Conservation (phyloP, 2,113 vertebrate species). For the Pachycephala philippinensis region DNA sequence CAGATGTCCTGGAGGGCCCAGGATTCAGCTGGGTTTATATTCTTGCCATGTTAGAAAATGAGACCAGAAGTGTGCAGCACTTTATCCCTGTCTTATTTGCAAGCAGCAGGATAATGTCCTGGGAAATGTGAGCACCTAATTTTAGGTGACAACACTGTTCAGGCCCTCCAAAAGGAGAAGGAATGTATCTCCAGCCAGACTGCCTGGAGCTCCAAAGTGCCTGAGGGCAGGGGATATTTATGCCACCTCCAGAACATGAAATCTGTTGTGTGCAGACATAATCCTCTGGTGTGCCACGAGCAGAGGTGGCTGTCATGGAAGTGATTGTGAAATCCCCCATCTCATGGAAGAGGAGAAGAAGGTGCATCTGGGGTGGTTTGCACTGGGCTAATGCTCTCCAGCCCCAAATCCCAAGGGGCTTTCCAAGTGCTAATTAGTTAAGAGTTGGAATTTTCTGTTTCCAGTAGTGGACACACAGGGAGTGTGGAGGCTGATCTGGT, state of each 20-base stretch:
- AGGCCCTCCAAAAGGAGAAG: neutral
- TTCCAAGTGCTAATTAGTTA: neutral
- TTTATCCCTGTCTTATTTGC: neutral
- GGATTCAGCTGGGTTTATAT: neutral
- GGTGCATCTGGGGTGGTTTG: neutral
- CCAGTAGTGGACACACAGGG: neutral
- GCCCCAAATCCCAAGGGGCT: neutral
- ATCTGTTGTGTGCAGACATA: neutral
- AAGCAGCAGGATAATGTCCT: neutral
- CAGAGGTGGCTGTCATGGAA: neutral
- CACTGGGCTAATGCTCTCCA: neutral
- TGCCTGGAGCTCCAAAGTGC: neutral
- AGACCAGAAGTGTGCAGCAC: neutral
- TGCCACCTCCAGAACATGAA: neutral
- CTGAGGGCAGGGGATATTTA: neutral
- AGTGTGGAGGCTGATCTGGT: neutral
- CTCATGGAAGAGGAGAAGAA: neutral
- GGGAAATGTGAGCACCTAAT: neutral
- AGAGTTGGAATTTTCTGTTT: neutral
- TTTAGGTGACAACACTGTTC: neutral
- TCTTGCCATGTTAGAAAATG: neutral
- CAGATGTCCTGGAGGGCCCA: neutral
- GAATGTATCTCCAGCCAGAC: neutral
- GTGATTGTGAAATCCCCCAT: neutral
- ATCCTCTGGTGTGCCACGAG: neutral